These are phyloP conservation scores for Limnodromus scolopaceus DNA, from an alignment of 2,797 vertebrate species.

Conservation along the genomic window DNA sequence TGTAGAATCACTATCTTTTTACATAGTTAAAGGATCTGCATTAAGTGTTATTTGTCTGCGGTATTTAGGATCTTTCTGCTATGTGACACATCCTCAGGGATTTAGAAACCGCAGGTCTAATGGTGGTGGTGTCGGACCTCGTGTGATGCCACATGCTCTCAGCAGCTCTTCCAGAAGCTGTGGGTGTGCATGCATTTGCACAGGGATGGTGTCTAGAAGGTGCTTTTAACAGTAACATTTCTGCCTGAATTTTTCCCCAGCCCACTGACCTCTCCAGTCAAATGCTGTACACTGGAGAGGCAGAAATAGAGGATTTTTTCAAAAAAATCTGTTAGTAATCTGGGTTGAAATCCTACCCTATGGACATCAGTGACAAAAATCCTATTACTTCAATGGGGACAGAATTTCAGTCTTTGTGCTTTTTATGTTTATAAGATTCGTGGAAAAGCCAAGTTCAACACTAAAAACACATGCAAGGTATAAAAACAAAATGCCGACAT, in stretches of 20 bases:
- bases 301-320: neutral
- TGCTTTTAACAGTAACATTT: neutral
- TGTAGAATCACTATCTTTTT: neutral
- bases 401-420: slow-evolving; percentile 29
- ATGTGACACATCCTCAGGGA: neutral
- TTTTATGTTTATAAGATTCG: slow-evolving; percentile 26
- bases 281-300: neutral
- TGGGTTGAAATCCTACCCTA: neutral
- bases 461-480: slow-evolving; percentile 51
- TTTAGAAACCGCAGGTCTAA: neutral
- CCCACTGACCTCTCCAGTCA: neutral
- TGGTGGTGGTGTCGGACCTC: neutral
- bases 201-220: neutral
- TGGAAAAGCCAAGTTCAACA: slow-evolving; percentile 46
- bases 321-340: slow-evolving; percentile 13
- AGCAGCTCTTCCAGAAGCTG: neutral
- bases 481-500: slow-evolving; percentile 37
- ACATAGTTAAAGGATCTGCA: neutral
- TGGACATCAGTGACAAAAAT: slow-evolving; percentile 42
- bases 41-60: neutral
- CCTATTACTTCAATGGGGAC: neutral
- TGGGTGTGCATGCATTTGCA: neutral
- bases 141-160: rapidly evolving
- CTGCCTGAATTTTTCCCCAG: neutral
- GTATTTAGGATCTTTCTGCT: neutral